Base-by-base conservation (phyloP, 2,888 invertebrate species). In the Rhopalosiphum nymphaeae region DNA sequence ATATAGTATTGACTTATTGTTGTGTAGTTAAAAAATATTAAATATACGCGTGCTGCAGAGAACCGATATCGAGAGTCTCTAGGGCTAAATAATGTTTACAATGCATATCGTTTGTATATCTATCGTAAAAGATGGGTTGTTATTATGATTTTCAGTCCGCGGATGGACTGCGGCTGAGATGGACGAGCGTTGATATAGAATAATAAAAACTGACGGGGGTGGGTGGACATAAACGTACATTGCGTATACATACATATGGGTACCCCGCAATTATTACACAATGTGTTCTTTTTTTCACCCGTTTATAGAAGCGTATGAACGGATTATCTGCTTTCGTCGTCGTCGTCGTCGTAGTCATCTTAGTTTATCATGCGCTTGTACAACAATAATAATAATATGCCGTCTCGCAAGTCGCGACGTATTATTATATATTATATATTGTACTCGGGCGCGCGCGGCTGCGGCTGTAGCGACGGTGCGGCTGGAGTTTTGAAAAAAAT, bases 181-280 rank as follows among this genome's bases (percentile, higher is more conserved):
- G 44, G 16, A 46, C 46, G 26, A 10, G 9, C 26, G 42, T 85
- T 44, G 85, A 85, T 44, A 10, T 26, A 10, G 13, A 78, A 78
- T 78, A 78, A 78, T 78, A 36, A 78, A 78, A 21, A 42, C 78
- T 78, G 36, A 36, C 78, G 9, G 36, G 78, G 78, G 78, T 78
- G 78, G 78, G 78, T 78, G 78, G 78, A 78, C 78, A 78, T 36
- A 16, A 5, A 16, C 67, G 67, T n/a, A 16, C 21, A 9, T 57
- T 57, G 9, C 3, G 9, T 57, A 57, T 57, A 26, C 7, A 57
- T 9, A 57, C 7, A 26, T 26, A 10, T 26, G 7, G 25, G 88
- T 36, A 88, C 49, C 88, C 88, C n/a, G 88, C 53, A 88, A 88
- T 88, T 88, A 88, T 88, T 78, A 78, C 36, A 78, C 78, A 78